Conservation (phyloP, 2,113 vertebrate species). For the Vombatus ursinus region DNA sequence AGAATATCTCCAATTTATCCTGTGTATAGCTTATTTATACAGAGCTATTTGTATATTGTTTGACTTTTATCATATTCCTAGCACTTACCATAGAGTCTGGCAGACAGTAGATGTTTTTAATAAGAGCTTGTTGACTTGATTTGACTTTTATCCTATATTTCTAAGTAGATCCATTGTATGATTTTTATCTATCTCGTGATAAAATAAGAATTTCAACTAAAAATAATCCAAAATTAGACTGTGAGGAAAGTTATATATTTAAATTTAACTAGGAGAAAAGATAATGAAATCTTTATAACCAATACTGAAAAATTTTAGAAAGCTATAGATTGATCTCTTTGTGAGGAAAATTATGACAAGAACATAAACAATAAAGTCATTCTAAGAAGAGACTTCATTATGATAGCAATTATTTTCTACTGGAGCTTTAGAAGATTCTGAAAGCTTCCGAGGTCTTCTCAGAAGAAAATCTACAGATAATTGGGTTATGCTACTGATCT, state of each 20-base stretch:
- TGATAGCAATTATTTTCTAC: neutral
- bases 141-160: neutral
- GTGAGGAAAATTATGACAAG: neutral
- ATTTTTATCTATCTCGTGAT: neutral
- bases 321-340: neutral
- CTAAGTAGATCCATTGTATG: neutral
- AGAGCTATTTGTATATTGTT: neutral
- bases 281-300: neutral
- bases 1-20: neutral
- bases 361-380: constrained; percentile 21
- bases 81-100: too few relatives aligned
- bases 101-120: neutral
- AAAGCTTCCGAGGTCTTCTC: neutral
- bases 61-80: neutral
- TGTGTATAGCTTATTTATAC: neutral
- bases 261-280: constrained; percentile 24
- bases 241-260: neutral
- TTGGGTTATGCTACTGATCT: neutral
- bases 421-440: neutral
- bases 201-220: neutral
- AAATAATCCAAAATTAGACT: neutral
- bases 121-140: neutral
- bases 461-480: neutral
- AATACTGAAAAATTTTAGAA: neutral
- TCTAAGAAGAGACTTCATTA: neutral